Percentiles rank a stretch among this genome's conserved stretches.
Evolutionary conservation across 2,888 invertebrate species (phyloP).

Genomic region (Cheilosia pagana): DNA sequence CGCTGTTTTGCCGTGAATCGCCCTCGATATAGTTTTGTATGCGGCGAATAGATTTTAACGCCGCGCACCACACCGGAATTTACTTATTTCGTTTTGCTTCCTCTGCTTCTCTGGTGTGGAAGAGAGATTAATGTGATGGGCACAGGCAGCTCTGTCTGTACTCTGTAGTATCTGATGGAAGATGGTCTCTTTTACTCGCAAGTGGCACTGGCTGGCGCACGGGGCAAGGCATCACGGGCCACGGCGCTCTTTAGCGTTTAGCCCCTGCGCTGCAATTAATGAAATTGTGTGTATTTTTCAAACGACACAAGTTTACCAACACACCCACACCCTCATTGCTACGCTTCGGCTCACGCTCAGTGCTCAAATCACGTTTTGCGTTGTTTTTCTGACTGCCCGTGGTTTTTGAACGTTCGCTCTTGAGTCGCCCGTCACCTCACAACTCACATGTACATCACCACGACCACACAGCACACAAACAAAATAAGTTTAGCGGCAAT

Average conservation of each 20-base stretch:
- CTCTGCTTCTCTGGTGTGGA: conserved; percentile 42
- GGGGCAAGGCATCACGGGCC: background rate
- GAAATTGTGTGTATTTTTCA: conserved; percentile 37
- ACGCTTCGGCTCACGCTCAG: background rate
- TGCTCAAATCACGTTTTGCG: conserved; percentile 43
- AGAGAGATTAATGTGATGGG: conserved; percentile 47
- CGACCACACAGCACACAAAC: conserved; percentile 1
- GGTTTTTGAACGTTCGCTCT: conserved; percentile 16
- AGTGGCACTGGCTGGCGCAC: background rate
- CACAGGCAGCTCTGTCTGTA: background rate
- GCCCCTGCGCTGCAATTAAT: conserved; percentile 31
- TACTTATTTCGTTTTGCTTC: conserved; percentile 65
- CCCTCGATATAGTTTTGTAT: conserved; percentile 75
- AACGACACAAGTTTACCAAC: conserved; percentile 4
- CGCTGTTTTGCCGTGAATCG: conserved; percentile 73
- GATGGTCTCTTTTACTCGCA: conserved; percentile 55
- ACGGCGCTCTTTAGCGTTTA: conserved; percentile 14
- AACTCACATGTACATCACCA: too few relatives aligned
- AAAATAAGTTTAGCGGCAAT: conserved; percentile 43
- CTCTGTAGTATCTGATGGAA: conserved; percentile 13
- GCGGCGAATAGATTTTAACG: conserved; percentile 74
- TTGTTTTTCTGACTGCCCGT: conserved; percentile 9
- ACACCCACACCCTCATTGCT: conserved; percentile 45
- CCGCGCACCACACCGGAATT: conserved; percentile 74
- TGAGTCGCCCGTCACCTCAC: background rate